phyloP scores from a whole-genome alignment of 2,113 vertebrate species.

The Sander lucioperca region DNA sequence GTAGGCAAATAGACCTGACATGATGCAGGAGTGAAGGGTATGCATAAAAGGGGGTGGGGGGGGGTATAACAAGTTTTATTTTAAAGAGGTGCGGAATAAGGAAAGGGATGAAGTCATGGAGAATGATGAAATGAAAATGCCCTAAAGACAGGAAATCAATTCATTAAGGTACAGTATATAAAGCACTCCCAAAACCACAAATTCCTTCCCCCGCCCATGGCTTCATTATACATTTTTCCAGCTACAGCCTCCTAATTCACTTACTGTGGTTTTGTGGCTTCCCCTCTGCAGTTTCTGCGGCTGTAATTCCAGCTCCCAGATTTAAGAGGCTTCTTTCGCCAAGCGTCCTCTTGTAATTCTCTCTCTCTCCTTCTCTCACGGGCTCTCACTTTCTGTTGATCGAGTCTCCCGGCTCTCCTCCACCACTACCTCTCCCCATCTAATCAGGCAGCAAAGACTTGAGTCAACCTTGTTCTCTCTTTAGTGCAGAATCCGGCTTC shows the following conservation, averaged over 20 bases:
- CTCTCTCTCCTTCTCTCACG: constrained; percentile 13
- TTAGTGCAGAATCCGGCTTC: constrained; percentile 79
- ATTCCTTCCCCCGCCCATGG: constrained; percentile 58
- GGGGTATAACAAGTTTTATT: not conserved
- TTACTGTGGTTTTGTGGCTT: constrained; percentile 82
- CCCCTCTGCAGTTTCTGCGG: constrained; percentile 68
- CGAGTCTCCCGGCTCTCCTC: constrained; percentile 60
- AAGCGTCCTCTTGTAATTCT: constrained; percentile 73
- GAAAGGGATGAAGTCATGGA: constrained; percentile 59
- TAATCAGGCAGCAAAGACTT: constrained; percentile 82
- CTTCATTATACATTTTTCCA: constrained; percentile 75
- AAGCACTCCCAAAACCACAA: constrained; percentile 74
- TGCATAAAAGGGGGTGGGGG: not conserved
- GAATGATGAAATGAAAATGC: constrained; percentile 68
- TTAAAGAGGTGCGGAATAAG: constrained; percentile 34
- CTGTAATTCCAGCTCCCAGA: constrained; percentile 77
- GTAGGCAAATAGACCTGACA: not conserved
- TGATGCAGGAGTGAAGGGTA: not conserved
- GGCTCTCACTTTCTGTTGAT: constrained; percentile 51
- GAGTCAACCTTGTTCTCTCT: constrained; percentile 75
- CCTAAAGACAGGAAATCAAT: constrained; percentile 77
- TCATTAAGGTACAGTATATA: constrained; percentile 75
- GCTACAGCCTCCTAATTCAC: constrained; percentile 78
- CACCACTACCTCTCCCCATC: constrained; percentile 53
- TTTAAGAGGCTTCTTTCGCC: constrained; percentile 75